Conservation (phyloP, 2,888 invertebrate species). For the Mamestra brassicae region DNA sequence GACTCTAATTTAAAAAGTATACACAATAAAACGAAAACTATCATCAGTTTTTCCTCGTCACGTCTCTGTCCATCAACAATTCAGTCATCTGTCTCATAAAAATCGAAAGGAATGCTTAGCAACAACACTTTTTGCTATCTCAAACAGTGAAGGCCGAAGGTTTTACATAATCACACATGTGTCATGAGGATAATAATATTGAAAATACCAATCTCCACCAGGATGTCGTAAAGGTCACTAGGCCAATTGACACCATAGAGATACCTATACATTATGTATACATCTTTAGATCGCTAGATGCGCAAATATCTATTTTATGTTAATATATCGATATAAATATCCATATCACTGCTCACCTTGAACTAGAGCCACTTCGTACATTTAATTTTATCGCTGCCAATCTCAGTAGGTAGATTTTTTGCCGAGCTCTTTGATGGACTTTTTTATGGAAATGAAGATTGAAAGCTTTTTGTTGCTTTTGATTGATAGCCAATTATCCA, state of each 20-base stretch:
- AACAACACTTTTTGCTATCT: constrained; percentile 51
- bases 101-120: constrained; percentile 46
- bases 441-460: constrained; percentile 61
- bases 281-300: constrained; percentile 25
- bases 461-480: constrained; percentile 52
- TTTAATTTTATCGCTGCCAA: constrained; percentile 39
- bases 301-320: constrained; percentile 50
- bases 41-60: constrained; percentile 8
- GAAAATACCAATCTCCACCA: constrained; percentile 74
- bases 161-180: constrained; percentile 73
- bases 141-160: constrained; percentile 77
- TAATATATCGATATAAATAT: constrained; percentile 60
- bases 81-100: constrained; percentile 19
- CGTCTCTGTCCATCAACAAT: constrained; percentile 6
- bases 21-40: constrained; percentile 24
- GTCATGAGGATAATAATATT: constrained; percentile 74
- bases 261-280: constrained; percentile 20
- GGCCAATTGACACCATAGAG: constrained; percentile 63
- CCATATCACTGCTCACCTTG: constrained; percentile 71
- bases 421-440: constrained; percentile 36
- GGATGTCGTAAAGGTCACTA: constrained; percentile 84
- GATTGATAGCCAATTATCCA: constrained; percentile 60
- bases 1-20: not conserved
- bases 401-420: constrained; percentile 52
- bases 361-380: constrained; percentile 74